Percentiles rank a stretch among this genome's conserved stretches.
These are phyloP conservation scores for Sinosuthora webbiana DNA, from an alignment of 2,113 vertebrate genomes.

Conservation along the genomic window DNA sequence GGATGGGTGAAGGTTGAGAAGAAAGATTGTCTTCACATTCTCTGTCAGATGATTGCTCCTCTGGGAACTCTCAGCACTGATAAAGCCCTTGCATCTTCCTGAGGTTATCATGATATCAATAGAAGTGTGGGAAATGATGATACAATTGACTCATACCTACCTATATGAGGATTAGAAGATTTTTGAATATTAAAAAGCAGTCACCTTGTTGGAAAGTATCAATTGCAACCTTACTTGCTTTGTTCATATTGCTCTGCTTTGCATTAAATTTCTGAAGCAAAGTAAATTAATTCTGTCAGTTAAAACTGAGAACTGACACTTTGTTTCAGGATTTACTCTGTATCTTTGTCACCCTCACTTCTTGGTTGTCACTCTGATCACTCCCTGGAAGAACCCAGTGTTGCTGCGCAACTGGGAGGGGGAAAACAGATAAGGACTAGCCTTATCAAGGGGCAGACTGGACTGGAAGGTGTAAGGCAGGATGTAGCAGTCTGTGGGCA, in stretches of 20 bases:
- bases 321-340: background rate
- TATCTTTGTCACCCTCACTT: background rate
- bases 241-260: background rate
- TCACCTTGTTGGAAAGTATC: background rate
- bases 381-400: background rate
- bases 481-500: accelerated
- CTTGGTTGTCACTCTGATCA: background rate
- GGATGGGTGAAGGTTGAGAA: background rate
- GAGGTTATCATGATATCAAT: background rate
- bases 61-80: background rate
- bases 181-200: background rate
- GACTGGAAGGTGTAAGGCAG: background rate
- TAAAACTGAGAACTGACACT: background rate
- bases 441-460: background rate
- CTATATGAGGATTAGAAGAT: background rate
- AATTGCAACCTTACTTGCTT: background rate
- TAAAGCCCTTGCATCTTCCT: background rate
- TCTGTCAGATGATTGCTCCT: background rate
- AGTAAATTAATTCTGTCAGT: background rate
- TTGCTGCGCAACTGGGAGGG: background rate
- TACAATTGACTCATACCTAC: background rate
- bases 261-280: background rate
- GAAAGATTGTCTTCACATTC: background rate
- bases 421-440: background rate
- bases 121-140: background rate